Percentiles rank a stretch among this genome's conserved stretches.
These are phyloP conservation scores for Anableps anableps DNA, from an alignment of 2,797 vertebrate genomes.

Conservation along the genomic window DNA sequence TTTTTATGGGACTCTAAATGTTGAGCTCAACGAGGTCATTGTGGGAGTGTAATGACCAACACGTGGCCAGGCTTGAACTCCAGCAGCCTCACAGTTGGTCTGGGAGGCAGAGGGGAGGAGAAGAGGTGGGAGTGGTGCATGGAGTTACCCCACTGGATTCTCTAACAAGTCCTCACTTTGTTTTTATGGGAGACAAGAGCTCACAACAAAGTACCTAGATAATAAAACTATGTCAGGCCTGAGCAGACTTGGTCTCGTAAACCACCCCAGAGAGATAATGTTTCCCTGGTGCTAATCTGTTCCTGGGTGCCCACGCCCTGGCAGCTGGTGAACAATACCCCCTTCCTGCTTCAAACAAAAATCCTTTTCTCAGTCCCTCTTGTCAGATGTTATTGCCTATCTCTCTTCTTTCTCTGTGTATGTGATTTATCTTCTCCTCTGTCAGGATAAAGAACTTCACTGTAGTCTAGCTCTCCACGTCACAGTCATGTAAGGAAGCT, in stretches of 20 bases:
- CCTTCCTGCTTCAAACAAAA: conserved; percentile 80
- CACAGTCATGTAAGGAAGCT: conserved; percentile 28
- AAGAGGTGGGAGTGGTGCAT: conserved; percentile 62
- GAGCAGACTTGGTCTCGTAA: conserved; percentile 73
- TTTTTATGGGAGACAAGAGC: conserved; percentile 79
- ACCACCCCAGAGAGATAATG: conserved; percentile 88
- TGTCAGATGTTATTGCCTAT: conserved; percentile 51
- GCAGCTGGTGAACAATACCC: conserved; percentile 80
- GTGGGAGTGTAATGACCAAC: conserved; percentile 88
- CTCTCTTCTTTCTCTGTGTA: conserved; percentile 38
- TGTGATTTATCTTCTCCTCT: conserved; percentile 63
- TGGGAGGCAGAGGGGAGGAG: conserved; percentile 72
- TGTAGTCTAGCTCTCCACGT: conserved; percentile 60
- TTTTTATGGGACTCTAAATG: conserved; percentile 93
- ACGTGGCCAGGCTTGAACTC: conserved; percentile 91
- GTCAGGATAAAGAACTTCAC: conserved; percentile 53
- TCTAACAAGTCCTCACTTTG: conserved; percentile 87
- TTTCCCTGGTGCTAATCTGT: conserved; percentile 87
- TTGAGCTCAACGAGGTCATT: conserved; percentile 89
- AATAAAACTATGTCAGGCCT: conserved; percentile 64
- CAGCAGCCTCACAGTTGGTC: conserved; percentile 79
- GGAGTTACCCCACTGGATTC: conserved; percentile 71
- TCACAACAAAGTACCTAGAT: conserved; percentile 85
- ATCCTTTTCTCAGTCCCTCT: conserved; percentile 70
- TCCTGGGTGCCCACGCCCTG: conserved; percentile 84